These are phyloP conservation scores for Spodoptera exigua DNA, from an alignment of 2,888 invertebrate species.

Conservation along the genomic window DNA sequence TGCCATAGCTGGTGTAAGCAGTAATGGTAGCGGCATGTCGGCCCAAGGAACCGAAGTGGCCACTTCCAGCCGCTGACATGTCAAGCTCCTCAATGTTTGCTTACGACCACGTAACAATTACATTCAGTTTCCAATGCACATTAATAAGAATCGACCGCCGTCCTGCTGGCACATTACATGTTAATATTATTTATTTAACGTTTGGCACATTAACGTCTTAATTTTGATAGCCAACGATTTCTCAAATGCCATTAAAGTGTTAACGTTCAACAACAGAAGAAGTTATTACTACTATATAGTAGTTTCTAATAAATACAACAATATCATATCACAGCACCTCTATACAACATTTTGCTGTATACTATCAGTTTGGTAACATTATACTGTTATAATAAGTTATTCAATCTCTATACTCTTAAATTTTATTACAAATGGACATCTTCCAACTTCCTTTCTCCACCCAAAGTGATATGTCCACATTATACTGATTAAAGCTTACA, in stretches of 20 bases:
- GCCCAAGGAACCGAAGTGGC: not conserved
- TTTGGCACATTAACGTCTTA: conserved; percentile 62
- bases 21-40: too few relatives aligned
- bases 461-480: conserved; percentile 78
- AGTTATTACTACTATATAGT: conserved; percentile 65
- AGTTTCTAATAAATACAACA: conserved; percentile 72
- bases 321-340: conserved; percentile 82
- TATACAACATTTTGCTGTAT: conserved; percentile 73
- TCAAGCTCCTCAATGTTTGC: not conserved
- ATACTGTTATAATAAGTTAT: conserved; percentile 60
- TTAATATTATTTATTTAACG: conserved; percentile 44
- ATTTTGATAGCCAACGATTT: conserved; percentile 56
- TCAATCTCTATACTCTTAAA: conserved; percentile 61
- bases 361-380: conserved; percentile 71
- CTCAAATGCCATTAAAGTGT: conserved; percentile 47
- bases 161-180: conserved; percentile 29
- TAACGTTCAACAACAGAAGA: conserved; percentile 58
- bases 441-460: conserved; percentile 59
- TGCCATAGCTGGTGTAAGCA: too few relatives aligned
- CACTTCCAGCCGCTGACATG: not conserved
- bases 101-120: too few relatives aligned
- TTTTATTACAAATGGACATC: conserved; percentile 72
- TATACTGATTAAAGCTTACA: conserved; percentile 79
- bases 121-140: conserved; percentile 4
- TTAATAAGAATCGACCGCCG: conserved; percentile 15